Conservation (phyloP, 2,888 invertebrate species). For the Chymomyza amoena region DNA sequence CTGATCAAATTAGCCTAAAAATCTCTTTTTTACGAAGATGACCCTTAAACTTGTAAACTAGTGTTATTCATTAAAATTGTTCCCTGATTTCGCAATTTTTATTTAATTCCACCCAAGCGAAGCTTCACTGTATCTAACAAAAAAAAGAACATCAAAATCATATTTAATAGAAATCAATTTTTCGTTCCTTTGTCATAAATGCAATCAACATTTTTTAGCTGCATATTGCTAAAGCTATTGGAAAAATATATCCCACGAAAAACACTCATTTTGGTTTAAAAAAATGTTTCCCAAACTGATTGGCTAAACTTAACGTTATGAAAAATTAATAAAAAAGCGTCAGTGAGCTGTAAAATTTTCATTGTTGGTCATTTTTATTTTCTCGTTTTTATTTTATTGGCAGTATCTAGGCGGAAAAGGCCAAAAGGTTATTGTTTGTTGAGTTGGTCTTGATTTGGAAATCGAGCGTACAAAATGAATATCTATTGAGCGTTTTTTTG, state of each 20-base stretch:
- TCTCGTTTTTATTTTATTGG: neutral
- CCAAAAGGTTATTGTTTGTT: neutral
- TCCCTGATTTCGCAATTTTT: too few species aligned
- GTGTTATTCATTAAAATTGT: too few species aligned
- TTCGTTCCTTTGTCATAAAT: neutral
- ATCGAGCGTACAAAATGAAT: conserved; percentile 22
- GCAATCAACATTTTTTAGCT: conserved; percentile 33
- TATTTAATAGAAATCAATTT: neutral
- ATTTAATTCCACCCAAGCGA: too few species aligned
- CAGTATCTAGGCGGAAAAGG: neutral
- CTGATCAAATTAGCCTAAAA: too few species aligned
- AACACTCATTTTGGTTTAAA: neutral
- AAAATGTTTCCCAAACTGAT: neutral
- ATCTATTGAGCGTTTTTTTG: neutral
- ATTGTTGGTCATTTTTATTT: conserved; percentile 11
- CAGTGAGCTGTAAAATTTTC: conserved; percentile 40
- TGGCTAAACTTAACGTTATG: neutral
- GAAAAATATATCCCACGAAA: conserved; percentile 3
- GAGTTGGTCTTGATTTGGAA: conserved; percentile 7
- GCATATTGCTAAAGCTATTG: conserved; percentile 8
- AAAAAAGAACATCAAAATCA: neutral
- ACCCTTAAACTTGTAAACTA: too few species aligned
- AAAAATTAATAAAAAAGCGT: conserved; percentile 45
- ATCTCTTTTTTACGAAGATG: too few species aligned
- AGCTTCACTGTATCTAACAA: neutral